These are phyloP conservation scores for Gopherus evgoodei DNA, from an alignment of 2,113 vertebrate species.

Conservation along the genomic window DNA sequence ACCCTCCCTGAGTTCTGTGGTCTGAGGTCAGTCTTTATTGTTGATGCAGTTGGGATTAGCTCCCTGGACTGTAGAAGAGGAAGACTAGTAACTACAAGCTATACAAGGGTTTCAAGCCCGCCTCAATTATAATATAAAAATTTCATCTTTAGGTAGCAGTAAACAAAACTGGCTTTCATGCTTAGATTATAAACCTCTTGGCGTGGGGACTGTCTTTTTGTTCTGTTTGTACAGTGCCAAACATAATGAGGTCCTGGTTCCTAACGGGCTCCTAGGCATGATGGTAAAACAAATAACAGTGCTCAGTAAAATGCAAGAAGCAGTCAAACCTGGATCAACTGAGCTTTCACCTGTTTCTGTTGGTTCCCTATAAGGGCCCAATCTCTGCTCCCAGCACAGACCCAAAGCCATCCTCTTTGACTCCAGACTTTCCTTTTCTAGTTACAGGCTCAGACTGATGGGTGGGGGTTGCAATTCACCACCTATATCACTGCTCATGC, in stretches of 20 bases:
- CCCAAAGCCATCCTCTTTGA: background rate
- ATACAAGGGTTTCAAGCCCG: background rate
- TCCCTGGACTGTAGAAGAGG: no score
- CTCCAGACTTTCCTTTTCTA: background rate
- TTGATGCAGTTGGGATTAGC: background rate
- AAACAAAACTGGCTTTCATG: background rate
- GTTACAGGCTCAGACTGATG: background rate
- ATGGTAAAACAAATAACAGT: background rate
- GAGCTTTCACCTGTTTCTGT: background rate
- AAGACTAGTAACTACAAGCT: background rate
- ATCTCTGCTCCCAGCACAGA: background rate
- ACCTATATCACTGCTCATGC: background rate
- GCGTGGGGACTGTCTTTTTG: background rate
- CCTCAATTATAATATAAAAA: background rate
- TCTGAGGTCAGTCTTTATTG: background rate
- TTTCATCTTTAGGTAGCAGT: background rate
- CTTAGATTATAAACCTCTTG: background rate
- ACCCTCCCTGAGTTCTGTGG: no score
- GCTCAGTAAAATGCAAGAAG: background rate
- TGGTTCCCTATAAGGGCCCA: background rate
- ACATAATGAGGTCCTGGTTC: background rate
- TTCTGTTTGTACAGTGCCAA: background rate
- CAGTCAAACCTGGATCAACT: background rate
- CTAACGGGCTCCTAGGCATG: background rate
- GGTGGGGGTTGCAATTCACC: background rate